A percentile compares a stretch with the other conserved stretches of the same genome.
phyloP scores from a whole-genome alignment of 2,797 vertebrate species.

The Anas acuta region DNA sequence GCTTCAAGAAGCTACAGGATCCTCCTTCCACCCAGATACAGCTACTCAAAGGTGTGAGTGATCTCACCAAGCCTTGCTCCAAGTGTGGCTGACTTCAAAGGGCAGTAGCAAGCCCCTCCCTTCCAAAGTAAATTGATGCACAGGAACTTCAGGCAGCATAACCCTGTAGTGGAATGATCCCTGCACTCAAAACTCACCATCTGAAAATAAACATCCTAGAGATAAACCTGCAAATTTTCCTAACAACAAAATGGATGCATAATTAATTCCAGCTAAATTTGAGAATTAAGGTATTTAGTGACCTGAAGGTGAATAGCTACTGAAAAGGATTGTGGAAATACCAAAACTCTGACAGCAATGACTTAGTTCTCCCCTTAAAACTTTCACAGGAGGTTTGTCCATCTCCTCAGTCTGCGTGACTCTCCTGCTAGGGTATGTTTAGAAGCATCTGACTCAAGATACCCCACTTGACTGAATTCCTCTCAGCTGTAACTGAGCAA shows the following conservation, averaged over 20 bases:
- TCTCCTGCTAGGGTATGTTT: background rate
- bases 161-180: background rate
- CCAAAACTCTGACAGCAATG: background rate
- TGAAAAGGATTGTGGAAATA: background rate
- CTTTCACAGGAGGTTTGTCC: background rate
- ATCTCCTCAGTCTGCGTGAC: background rate
- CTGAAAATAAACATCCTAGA: background rate
- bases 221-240: background rate
- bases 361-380: background rate
- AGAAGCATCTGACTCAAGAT: background rate
- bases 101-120: background rate
- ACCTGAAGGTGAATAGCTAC: background rate
- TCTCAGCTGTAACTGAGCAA: background rate
- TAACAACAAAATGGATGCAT: background rate
- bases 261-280: background rate
- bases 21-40: accelerated
- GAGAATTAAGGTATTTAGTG: background rate
- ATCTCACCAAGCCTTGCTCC: background rate
- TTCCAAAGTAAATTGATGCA: background rate
- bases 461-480: background rate
- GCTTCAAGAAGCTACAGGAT: accelerated
- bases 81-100: accelerated
- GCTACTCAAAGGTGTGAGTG: too few species aligned
- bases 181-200: accelerated
- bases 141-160: background rate